Percentiles rank a stretch among this genome's conserved stretches.
These are phyloP conservation scores for Microtus pennsylvanicus DNA, from an alignment of 2,113 vertebrate species.

Conservation along the genomic window DNA sequence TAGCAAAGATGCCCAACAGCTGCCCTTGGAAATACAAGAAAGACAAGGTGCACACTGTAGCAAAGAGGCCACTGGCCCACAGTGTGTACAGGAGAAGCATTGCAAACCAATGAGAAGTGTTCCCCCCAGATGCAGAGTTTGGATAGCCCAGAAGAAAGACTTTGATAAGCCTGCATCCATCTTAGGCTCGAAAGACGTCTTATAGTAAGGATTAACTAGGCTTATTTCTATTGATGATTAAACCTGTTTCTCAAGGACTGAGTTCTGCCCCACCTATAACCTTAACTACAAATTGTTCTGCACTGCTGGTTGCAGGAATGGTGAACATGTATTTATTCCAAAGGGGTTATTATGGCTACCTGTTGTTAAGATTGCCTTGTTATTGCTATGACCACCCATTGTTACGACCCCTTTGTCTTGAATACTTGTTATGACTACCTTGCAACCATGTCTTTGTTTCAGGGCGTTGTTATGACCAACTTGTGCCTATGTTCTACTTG, in stretches of 20 bases:
- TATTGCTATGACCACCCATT: neutral
- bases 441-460: neutral
- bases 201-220: neutral
- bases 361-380: neutral
- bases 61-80: neutral
- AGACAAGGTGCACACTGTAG: rapidly evolving
- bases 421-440: neutral
- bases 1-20: no score
- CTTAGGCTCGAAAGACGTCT: neutral
- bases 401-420: neutral
- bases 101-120: neutral
- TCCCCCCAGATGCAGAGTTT: neutral
- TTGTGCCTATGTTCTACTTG: neutral
- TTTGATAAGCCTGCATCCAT: neutral
- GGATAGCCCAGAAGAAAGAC: neutral
- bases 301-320: neutral
- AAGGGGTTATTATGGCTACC: neutral
- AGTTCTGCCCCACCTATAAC: neutral
- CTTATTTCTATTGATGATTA: neutral
- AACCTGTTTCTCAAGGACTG: neutral
- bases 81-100: neutral
- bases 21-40: neutral
- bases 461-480: neutral
- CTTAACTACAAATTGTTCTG: neutral
- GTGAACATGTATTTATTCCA: neutral